Evolutionary conservation across 2,888 invertebrate genomes (phyloP).

Genomic region (Drosophila maculinotata): DNA sequence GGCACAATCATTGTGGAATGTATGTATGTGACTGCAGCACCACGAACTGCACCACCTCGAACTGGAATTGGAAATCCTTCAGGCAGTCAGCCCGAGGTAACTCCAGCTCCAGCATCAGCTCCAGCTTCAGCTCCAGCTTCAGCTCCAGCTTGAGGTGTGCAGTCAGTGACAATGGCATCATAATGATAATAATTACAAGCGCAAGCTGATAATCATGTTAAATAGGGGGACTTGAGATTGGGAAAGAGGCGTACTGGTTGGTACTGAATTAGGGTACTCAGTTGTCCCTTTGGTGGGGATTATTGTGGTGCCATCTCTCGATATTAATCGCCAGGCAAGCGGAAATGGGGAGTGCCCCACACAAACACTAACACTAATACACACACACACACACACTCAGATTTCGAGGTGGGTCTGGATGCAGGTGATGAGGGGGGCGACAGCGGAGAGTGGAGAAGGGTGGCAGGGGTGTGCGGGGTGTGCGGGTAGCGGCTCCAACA

Average conservation of each 20-base stretch:
- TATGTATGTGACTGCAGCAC: conserved; percentile 1
- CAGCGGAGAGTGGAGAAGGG: too few species aligned
- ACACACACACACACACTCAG: conserved; percentile 10
- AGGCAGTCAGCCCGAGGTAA: too few species aligned
- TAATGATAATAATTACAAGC: conserved; percentile 66
- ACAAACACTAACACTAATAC: conserved; percentile 21
- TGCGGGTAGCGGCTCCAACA: too few species aligned
- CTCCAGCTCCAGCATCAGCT: too few species aligned
- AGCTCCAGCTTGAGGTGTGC: conserved; percentile 34
- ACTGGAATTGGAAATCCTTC: too few species aligned
- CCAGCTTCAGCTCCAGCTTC: too few species aligned
- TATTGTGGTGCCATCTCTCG: conserved; percentile 50
- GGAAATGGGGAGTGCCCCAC: conserved; percentile 76
- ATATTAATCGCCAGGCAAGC: conserved; percentile 73
- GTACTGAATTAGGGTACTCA: conserved; percentile 1
- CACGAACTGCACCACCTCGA: too few species aligned
- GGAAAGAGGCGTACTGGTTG: background rate
- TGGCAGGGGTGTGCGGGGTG: conserved; percentile 4
- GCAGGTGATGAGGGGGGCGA: conserved; percentile 3
- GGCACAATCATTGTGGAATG: conserved; percentile 23
- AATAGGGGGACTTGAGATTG: background rate
- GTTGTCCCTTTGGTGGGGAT: background rate
- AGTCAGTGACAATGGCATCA: conserved; percentile 64
- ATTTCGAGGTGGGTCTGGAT: conserved; percentile 32
- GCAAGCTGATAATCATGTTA: conserved; percentile 48